These are phyloP conservation scores for Stegostoma tigrinum DNA, from an alignment of 2,113 vertebrate species.

Conservation along the genomic window DNA sequence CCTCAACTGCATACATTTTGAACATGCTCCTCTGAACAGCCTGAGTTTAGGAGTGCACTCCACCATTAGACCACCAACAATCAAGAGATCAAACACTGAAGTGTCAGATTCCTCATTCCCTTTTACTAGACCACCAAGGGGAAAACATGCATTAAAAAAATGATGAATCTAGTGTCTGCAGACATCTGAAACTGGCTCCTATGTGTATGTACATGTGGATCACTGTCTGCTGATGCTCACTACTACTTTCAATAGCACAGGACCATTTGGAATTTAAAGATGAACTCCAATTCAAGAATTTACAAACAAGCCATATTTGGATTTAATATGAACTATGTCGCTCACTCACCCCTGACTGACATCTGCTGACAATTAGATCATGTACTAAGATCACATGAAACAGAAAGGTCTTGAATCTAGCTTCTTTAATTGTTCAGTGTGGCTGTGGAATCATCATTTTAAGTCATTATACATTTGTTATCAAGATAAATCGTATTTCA, in stretches of 20 bases:
- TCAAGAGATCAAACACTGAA: background rate
- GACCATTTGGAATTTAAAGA: background rate
- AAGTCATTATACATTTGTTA: background rate
- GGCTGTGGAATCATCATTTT: slow-evolving; percentile 11
- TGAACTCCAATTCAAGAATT: background rate
- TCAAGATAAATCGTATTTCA: background rate
- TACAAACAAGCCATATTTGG: background rate
- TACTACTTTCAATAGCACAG: background rate
- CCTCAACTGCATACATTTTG: background rate
- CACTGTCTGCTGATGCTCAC: background rate
- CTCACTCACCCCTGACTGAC: background rate
- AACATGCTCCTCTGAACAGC: background rate
- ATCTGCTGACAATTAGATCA: background rate
- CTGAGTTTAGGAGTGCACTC: background rate
- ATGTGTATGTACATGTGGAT: too few relatives aligned
- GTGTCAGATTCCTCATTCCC: background rate
- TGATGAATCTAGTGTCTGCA: too few relatives aligned
- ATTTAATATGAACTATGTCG: background rate
- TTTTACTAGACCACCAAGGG: slow-evolving; percentile 2
- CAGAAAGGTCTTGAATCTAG: background rate
- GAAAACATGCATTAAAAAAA: background rate
- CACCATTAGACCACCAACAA: background rate
- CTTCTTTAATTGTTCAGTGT: background rate
- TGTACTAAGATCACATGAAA: background rate
- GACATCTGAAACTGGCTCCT: background rate